Conservation (phyloP, 2,888 invertebrate species). For the Drosophila hawaiiensis region DNA sequence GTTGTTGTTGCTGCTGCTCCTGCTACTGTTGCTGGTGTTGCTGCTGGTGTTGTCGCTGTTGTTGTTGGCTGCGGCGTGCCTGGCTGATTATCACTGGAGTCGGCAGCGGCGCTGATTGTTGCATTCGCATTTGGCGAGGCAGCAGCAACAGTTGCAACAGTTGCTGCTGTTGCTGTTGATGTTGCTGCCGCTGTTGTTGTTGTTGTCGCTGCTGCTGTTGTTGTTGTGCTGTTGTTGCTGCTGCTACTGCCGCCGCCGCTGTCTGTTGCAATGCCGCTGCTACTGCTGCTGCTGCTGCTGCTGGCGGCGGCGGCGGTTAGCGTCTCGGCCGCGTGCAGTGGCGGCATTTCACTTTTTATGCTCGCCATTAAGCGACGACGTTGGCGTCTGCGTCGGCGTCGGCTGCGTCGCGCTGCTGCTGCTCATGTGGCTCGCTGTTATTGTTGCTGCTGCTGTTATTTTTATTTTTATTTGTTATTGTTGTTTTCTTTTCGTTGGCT, state of each 20-base stretch:
- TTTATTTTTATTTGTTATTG: conserved; percentile 24
- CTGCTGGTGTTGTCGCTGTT: conserved; percentile 86
- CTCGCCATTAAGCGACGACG: conserved; percentile 74
- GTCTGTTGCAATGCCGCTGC: conserved; percentile 51
- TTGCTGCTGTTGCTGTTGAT: conserved; percentile 26
- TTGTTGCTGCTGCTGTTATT: conserved; percentile 31
- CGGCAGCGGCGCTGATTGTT: conserved; percentile 89
- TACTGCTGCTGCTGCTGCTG: conserved; percentile 37
- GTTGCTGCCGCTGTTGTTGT: conserved; percentile 26
- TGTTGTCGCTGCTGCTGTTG: conserved; percentile 37
- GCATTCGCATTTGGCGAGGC: conserved; percentile 62
- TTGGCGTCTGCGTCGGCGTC: conserved; percentile 42
- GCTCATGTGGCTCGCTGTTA: conserved; percentile 63
- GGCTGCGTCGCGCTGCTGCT: conserved; percentile 46
- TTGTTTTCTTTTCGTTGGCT: conserved; percentile 42
- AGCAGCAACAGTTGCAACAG: conserved; percentile 24
- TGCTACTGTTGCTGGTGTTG: conserved; percentile 64
- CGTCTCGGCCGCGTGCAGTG: conserved; percentile 82
- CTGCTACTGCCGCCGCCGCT: conserved; percentile 49
- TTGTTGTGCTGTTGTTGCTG: conserved; percentile 45
- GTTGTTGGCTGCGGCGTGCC: conserved; percentile 84
- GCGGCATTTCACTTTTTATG: conserved; percentile 83
- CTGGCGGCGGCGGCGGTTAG: conserved; percentile 53
- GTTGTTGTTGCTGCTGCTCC: conserved; percentile 86
- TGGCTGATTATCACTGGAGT: conserved; percentile 89